Percentiles rank a stretch among this genome's conserved stretches.
Conservation (phyloP, 2,797 vertebrate genomes). For the Eulemur coronatus region DNA sequence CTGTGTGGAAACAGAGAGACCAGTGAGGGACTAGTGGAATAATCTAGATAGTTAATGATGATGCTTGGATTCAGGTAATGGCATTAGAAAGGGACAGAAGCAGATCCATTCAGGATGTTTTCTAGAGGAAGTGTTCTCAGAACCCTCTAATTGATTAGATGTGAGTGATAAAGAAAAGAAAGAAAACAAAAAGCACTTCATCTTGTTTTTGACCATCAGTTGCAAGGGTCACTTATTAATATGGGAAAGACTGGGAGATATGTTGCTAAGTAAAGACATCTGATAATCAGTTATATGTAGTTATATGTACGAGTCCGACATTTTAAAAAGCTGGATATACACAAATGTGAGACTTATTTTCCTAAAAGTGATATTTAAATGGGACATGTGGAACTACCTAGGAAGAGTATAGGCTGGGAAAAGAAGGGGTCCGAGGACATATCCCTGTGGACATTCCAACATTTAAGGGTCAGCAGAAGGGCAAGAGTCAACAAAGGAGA, state of each 20-base stretch:
- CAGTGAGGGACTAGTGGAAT: background rate
- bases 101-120: background rate
- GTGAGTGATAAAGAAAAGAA: background rate
- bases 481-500: background rate
- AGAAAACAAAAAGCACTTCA: background rate
- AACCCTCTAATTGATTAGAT: background rate
- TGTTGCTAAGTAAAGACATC: background rate
- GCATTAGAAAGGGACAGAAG: background rate
- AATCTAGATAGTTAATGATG: background rate
- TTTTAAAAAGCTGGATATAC: background rate
- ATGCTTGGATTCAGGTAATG: background rate
- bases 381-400: background rate
- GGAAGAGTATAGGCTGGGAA: background rate
- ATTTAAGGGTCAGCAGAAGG: background rate
- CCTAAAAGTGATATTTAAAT: background rate
- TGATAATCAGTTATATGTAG: background rate
- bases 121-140: background rate
- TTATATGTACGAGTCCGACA: background rate
- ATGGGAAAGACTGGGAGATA: background rate
- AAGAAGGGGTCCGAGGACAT: background rate
- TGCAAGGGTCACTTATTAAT: background rate
- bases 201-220: background rate
- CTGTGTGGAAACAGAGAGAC: background rate
- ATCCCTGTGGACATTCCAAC: background rate
- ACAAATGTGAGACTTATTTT: background rate